Base-by-base conservation (phyloP, 2,888 invertebrate genomes). In the Hydraecia micacea region DNA sequence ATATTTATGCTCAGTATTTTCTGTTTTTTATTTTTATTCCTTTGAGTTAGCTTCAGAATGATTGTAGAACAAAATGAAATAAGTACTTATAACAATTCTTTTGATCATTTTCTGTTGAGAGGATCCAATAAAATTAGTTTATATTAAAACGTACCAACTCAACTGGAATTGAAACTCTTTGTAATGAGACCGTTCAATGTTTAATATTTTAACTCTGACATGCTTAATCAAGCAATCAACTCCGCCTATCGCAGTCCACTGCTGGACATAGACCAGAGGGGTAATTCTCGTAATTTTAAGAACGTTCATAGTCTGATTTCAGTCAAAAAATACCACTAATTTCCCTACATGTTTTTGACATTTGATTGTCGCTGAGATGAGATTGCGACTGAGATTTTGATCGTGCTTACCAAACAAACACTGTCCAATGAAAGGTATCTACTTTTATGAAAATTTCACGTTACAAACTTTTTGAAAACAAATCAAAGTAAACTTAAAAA, bases 1-100 rank as follows among this genome's bases (percentile, higher is more conserved):
- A 80, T 81, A 69, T 69, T 83, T 60, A 6, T 72, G 9, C 18
- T 55, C 39, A 25, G n/a, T 15, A 60, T 73, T 46, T 69, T 80
- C 28, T 49, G 28, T 74, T 74, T 73, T 68, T n/a, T n/a, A n/a
- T 84, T 46, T 73, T 21, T 52, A 42, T 84, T 70, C 21, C 52
- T 80, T 80, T 71, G 66, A 68, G 36, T 60, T 28, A 18, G 32
- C 39, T 72, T 52, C 25, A 36, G 18, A 68, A 83, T 71, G 15
- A 55, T 71, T 67, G 28, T 36, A 62, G 7, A 36, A 42, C 0
- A 18, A 71, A 67, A 83, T 39, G 13, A 36, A 82, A 15, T 1
- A 13, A n/a, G n/a, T n/a, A n/a, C n/a, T n/a, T n/a, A n/a, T 18
- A 36, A 52, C 11, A 60, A n/a, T 46, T 36, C 21, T 32, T 42